Percentiles rank a stretch among this genome's conserved stretches.
Conservation (phyloP, 2,797 vertebrate species). For the Schizothorax lantsangensis region DNA sequence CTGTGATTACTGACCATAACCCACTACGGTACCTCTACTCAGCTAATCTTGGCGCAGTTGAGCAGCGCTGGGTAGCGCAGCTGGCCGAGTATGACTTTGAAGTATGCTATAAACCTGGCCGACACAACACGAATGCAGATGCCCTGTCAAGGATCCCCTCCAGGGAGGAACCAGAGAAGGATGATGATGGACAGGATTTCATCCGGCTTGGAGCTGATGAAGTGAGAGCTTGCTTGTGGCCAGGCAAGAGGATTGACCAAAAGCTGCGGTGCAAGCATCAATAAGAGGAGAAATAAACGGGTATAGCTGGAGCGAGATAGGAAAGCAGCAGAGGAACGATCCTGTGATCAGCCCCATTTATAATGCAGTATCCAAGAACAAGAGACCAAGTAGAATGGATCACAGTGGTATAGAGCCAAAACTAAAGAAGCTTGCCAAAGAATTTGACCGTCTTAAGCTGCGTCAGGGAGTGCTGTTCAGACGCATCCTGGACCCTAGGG, state of each 20-base stretch:
- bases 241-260: background rate
- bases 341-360: background rate
- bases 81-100: background rate
- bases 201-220: background rate
- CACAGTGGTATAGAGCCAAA: background rate
- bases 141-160: background rate
- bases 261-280: background rate
- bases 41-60: background rate
- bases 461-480: background rate
- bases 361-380: background rate
- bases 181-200: background rate
- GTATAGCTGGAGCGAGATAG: background rate
- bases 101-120: constrained; percentile 13
- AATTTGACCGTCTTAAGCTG: background rate
- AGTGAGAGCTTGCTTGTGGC: background rate
- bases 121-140: background rate
- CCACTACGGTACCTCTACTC: background rate
- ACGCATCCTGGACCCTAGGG: background rate
- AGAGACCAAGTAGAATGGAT: background rate
- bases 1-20: background rate
- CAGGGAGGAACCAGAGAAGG: background rate
- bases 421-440: background rate
- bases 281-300: background rate
- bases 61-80: background rate
- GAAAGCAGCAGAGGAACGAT: background rate